Evolutionary conservation across 1,140 invertebrate species (phyloP).

Genomic region (Camponotus floridanus): DNA sequence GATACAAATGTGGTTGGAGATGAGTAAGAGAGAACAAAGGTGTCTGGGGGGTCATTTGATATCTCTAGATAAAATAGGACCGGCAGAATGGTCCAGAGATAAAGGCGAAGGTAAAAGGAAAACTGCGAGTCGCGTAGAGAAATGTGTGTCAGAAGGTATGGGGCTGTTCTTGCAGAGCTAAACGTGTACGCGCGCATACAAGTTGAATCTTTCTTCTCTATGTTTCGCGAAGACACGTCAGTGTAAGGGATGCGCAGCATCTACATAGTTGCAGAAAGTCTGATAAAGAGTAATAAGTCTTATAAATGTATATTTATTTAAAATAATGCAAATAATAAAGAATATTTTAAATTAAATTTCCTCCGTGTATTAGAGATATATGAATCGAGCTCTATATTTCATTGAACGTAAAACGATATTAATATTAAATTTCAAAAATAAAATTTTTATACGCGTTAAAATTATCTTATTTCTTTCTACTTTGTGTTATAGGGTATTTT

Average conservation of each 20-base stretch:
- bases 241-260: neutral
- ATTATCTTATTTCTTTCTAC: neutral
- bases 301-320: neutral
- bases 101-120: slow-evolving; percentile 56
- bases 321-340: neutral
- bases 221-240: neutral
- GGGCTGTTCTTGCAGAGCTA: slow-evolving; percentile 18
- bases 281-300: neutral
- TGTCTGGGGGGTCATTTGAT: slow-evolving; percentile 82
- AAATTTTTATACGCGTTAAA: neutral
- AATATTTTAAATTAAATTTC: slow-evolving; percentile 1
- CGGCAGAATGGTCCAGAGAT: slow-evolving; percentile 61
- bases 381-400: neutral
- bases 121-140: slow-evolving; percentile 44
- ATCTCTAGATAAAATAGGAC: slow-evolving; percentile 73
- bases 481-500: neutral
- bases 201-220: slow-evolving; percentile 30
- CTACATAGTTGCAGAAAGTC: neutral
- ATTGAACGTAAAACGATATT: neutral
- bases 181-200: slow-evolving; percentile 26
- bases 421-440: neutral
- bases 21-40: slow-evolving; percentile 78
- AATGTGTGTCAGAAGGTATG: slow-evolving; percentile 63
- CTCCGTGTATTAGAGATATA: neutral
- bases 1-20: slow-evolving; percentile 80